Conservation (phyloP, 2,113 vertebrate species). For the Pipa parva region DNA sequence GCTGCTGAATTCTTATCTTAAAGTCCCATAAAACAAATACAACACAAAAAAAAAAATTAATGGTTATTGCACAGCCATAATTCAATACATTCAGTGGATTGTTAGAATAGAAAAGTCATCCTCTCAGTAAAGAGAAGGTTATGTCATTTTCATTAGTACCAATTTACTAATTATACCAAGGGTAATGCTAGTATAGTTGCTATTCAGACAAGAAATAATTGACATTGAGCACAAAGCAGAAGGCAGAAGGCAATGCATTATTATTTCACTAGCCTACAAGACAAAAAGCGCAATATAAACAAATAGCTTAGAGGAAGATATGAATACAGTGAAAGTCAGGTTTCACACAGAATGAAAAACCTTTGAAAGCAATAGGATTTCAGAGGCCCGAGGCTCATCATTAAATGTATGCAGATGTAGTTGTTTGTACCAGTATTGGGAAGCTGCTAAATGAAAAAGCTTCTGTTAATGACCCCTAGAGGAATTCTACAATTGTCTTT, state of each 20-base stretch:
- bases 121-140: neutral
- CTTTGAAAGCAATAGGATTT: conserved; percentile 5
- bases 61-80: no score
- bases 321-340: conserved; percentile 6
- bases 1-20: no score
- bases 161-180: conserved; percentile 20
- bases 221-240: neutral
- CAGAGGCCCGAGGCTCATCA: conserved; percentile 10
- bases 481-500: neutral
- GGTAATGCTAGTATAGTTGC: conserved; percentile 12
- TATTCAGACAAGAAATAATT: conserved; percentile 10
- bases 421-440: conserved; percentile 13
- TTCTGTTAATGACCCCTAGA: neutral
- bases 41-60: no score
- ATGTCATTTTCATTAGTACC: conserved; percentile 29
- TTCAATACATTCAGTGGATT: neutral
- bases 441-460: conserved; percentile 21
- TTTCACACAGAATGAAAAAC: conserved; percentile 2
- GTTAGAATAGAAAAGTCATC: neutral
- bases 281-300: neutral
- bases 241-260: neutral
- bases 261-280: conserved; percentile 2
- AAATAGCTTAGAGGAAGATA: conserved; percentile 1
- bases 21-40: no score
- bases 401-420: conserved; percentile 10